A percentile compares a stretch with the other conserved stretches of the same genome.
These are phyloP conservation scores for Paracentrotus lividus DNA, from an alignment of 53 echinoderm and acorn worm species.

Conservation along the genomic window DNA sequence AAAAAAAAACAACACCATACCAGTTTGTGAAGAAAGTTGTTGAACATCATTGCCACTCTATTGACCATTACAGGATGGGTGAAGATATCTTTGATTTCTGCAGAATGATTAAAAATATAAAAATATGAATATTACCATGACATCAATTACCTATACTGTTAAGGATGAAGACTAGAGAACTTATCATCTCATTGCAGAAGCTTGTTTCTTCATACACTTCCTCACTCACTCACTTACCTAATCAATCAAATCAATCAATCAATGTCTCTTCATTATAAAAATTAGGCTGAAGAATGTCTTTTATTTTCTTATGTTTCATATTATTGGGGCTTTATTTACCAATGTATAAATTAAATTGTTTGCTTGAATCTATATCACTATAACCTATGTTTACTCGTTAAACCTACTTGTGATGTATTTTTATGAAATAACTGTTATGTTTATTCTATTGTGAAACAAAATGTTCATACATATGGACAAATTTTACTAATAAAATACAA, in stretches of 20 bases:
- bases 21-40: slow-evolving; percentile 95
- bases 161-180: slow-evolving; percentile 81
- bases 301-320: too few relatives aligned
- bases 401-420: too few relatives aligned
- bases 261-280: background rate
- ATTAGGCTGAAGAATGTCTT: too few relatives aligned
- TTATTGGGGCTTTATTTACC: too few relatives aligned
- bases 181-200: slow-evolving; percentile 81
- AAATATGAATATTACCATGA: too few relatives aligned
- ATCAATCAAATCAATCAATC: background rate
- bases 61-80: slow-evolving; percentile 94
- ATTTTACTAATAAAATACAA: background rate
- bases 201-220: background rate
- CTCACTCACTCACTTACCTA: background rate
- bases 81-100: slow-evolving; percentile 94
- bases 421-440: too few relatives aligned
- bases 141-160: slow-evolving; percentile 66
- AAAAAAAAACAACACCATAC: slow-evolving; percentile 70
- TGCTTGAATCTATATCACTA: too few relatives aligned
- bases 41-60: slow-evolving; percentile 95
- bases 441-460: too few relatives aligned
- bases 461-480: too few relatives aligned
- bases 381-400: too few relatives aligned
- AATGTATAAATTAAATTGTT: too few relatives aligned
- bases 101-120: background rate